Percentiles rank a stretch among this genome's conserved stretches.
phyloP scores from a whole-genome alignment of 2,797 vertebrate genomes.

The Salarias fasciatus region DNA sequence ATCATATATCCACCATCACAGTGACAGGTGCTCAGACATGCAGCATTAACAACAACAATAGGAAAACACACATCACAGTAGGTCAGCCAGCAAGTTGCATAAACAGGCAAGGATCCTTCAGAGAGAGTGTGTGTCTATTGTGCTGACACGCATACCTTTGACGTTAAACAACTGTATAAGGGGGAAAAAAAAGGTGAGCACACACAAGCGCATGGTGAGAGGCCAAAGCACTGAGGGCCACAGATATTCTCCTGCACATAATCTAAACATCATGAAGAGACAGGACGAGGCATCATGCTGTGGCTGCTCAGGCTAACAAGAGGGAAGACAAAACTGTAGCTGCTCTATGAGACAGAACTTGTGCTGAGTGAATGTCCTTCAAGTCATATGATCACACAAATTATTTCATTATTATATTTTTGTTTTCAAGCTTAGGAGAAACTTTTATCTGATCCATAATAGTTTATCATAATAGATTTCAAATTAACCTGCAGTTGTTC shows the following conservation, averaged over 20 bases:
- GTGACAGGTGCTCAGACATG: conserved; percentile 30
- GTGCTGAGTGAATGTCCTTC: conserved; percentile 47
- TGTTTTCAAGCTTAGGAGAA: conserved; percentile 14
- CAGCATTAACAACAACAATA: conserved; percentile 27
- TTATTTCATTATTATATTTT: conserved; percentile 5
- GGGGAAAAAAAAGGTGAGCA: conserved; percentile 24
- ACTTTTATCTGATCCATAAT: not conserved
- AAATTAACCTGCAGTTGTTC: too few species aligned
- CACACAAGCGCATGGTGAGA: conserved; percentile 26
- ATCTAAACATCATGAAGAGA: conserved; percentile 40
- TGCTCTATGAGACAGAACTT: conserved; percentile 65
- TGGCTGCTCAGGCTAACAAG: conserved; percentile 28
- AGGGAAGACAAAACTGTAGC: conserved; percentile 48
- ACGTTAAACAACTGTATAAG: conserved; percentile 65
- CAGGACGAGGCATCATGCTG: conserved; percentile 67
- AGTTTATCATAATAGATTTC: too few species aligned
- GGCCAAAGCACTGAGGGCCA: conserved; percentile 37
- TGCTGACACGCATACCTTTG: conserved; percentile 46
- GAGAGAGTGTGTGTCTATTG: conserved; percentile 29
- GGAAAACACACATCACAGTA: conserved; percentile 7
- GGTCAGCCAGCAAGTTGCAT: conserved; percentile 11
- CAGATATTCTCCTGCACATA: conserved; percentile 26
- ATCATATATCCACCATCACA: not conserved
- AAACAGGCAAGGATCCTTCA: conserved; percentile 67
- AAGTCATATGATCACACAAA: not conserved